Conservation (phyloP, 2,113 vertebrate genomes). For the Passerina amoena region DNA sequence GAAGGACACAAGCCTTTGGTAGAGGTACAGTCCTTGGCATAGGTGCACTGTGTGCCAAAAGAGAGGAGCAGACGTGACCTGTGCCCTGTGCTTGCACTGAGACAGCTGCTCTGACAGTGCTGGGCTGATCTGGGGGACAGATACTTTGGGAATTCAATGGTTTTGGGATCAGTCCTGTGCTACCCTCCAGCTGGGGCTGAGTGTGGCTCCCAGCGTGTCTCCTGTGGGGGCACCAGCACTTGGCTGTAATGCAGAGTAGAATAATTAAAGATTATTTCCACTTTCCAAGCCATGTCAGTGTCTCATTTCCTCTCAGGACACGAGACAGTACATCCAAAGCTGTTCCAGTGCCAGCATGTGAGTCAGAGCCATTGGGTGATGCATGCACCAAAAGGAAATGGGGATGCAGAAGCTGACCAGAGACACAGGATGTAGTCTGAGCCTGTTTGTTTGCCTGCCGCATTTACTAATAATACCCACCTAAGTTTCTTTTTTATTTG, state of each 20-base stretch:
- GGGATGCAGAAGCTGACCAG: background rate
- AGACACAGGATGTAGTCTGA: background rate
- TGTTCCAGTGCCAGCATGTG: background rate
- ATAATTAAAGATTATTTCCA: background rate
- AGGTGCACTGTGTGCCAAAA: background rate
- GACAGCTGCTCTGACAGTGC: rapidly evolving
- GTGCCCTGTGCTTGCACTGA: background rate
- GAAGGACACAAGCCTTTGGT: background rate
- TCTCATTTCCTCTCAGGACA: background rate
- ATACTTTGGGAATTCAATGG: rapidly evolving
- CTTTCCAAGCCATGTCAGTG: background rate
- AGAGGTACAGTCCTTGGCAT: background rate
- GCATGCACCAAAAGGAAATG: background rate
- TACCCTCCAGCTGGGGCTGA: background rate
- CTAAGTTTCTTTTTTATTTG: background rate
- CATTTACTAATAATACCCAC: background rate
- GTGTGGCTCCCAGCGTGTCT: rapidly evolving
- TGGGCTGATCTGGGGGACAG: background rate
- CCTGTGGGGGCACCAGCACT: background rate
- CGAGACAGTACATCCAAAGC: background rate
- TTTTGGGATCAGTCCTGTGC: background rate
- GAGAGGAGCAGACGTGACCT: background rate
- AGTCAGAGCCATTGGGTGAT: background rate
- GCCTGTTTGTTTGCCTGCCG: background rate
- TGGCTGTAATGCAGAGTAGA: rapidly evolving